Base-by-base conservation (phyloP, 2,113 vertebrate genomes). In the Tamias sibiricus region DNA sequence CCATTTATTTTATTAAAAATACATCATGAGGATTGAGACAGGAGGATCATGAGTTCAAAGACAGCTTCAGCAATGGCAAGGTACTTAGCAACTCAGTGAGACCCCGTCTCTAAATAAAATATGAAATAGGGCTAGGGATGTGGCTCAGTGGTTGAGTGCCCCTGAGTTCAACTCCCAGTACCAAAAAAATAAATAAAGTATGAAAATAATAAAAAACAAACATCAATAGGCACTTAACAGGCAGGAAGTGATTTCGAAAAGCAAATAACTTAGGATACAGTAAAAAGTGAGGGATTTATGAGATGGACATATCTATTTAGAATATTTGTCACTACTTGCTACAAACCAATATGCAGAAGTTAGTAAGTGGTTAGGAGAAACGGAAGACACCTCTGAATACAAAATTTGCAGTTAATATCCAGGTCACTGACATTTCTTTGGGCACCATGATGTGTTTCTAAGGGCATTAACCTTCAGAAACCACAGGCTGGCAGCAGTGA, bases 231-330 rank as follows among this genome's bases (percentile, higher is more conserved):
- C 69, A 71, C 8, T 49, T 54, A 57, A 52, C 0, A 71, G 49
- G 49, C 40, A 57, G 83, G 59, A 72, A 77, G 40, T 92, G 49
- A 71, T 87, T 97, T 59, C 72, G 71, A 64, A 89, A 92, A 84
- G 76, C 30, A 95, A 89, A 87, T 82, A 91, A 69, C 40, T 66
- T 47, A 81, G 80, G 74, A 71, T 59, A 24, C 22, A 85, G 59
- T 64, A 44, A 47, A 95, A 87, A 81, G 37, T 2, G 0, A 19
- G 35, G n/a, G 26, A 24, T 49, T 87, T 59, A 42, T 40, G 57
- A 74, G 59, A 82, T 0, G 0, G 26, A 32, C 12, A 16, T 59
- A 79, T 30, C 77, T 71, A 9, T 76, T 82, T 37, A 85, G 84
- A 84, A 28, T 35, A 74, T 40, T 69, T 72, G 77, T 71, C 42